phyloP scores from a whole-genome alignment of 2,797 vertebrate species.

The Pipistrellus nathusii region DNA sequence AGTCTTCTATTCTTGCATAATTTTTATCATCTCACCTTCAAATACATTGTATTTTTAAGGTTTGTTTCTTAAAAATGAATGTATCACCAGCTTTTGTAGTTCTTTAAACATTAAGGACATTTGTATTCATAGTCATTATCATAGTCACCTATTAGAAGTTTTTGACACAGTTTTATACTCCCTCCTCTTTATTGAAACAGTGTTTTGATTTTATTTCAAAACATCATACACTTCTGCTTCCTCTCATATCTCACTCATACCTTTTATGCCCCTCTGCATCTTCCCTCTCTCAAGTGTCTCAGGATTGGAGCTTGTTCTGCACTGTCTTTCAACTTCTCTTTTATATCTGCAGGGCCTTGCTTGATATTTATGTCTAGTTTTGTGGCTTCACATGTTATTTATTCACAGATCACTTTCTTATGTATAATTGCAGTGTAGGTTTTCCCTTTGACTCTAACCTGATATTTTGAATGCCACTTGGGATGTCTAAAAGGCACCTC shows the following conservation, averaged over 20 bases:
- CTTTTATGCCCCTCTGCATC: not conserved
- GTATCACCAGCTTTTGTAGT: not conserved
- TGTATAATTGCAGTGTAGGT: not conserved
- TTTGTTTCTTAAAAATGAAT: not conserved
- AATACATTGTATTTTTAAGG: not conserved
- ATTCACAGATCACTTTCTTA: not conserved
- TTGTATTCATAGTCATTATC: not conserved
- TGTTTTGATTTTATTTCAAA: not conserved
- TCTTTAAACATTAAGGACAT: not conserved
- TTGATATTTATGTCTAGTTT: not conserved
- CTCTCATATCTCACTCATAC: not conserved
- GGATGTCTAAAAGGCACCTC: not conserved
- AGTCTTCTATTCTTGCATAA: not conserved
- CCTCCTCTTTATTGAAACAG: not conserved
- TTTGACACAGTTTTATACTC: not conserved
- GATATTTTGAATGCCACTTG: not conserved
- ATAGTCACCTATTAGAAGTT: not conserved
- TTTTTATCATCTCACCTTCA: not conserved
- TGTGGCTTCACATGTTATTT: not conserved
- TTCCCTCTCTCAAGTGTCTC: not conserved
- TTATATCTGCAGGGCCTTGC: not conserved
- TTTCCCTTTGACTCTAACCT: not conserved
- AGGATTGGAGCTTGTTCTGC: not conserved
- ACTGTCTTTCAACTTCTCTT: not conserved
- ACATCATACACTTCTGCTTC: not conserved